phyloP scores from a whole-genome alignment of 2,888 invertebrate genomes.

The Byasa hedistus region DNA sequence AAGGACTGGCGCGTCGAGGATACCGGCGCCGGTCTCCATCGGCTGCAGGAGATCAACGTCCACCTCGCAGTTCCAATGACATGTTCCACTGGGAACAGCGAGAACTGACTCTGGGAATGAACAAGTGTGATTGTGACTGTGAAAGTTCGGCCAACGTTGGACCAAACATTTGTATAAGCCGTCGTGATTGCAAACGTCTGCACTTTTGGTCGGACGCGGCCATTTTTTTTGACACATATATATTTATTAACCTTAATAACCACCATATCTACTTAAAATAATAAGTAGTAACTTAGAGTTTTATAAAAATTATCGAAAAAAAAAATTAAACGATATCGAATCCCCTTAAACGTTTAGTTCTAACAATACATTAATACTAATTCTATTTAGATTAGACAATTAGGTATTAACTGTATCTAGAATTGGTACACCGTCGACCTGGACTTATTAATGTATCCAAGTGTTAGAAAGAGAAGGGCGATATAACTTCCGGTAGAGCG shows the following conservation, averaged over 20 bases:
- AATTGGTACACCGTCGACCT: conserved; percentile 24
- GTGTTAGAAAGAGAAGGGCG: not conserved
- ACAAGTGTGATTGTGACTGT: conserved; percentile 34
- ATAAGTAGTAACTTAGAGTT: conserved; percentile 31
- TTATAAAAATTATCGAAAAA: conserved; percentile 17
- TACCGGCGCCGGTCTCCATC: conserved; percentile 70
- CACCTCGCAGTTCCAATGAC: conserved; percentile 73
- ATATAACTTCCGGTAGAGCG: not conserved
- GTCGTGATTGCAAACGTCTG: not conserved
- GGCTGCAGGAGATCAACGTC: conserved; percentile 72
- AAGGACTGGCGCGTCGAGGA: conserved; percentile 65
- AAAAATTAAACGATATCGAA: conserved; percentile 31
- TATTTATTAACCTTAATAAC: conserved; percentile 33
- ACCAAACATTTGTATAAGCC: conserved; percentile 5
- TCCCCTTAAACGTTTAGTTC: conserved; percentile 31
- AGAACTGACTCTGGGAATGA: conserved; percentile 40
- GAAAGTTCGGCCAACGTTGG: conserved; percentile 21
- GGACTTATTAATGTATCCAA: not conserved
- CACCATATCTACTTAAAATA: conserved; percentile 39
- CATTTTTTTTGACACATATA: conserved; percentile 12
- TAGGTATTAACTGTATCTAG: conserved; percentile 43
- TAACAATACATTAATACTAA: conserved; percentile 45
- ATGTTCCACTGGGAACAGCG: conserved; percentile 37
- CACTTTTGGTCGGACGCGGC: not conserved
- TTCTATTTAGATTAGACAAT: conserved; percentile 47